Percentiles rank a stretch among this genome's conserved stretches.
phyloP scores from a whole-genome alignment of 2,113 vertebrate genomes.

The Cryptomyrus ogoouensis region DNA sequence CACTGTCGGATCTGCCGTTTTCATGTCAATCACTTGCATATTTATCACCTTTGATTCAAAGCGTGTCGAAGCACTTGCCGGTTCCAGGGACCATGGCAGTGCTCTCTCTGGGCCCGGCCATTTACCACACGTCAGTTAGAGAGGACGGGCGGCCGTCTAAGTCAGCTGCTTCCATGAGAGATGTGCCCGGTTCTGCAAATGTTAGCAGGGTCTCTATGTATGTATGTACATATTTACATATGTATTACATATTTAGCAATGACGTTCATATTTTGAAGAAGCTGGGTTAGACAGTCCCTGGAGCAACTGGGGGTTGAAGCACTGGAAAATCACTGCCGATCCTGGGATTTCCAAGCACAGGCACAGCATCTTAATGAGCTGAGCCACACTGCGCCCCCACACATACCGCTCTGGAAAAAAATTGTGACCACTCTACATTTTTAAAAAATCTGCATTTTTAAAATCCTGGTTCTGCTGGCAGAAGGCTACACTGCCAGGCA shows the following conservation, averaged over 20 bases:
- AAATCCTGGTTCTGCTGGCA: background rate
- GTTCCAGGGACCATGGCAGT: background rate
- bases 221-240: background rate
- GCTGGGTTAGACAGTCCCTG: background rate
- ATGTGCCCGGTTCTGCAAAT: background rate
- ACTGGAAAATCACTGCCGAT: background rate
- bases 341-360: background rate
- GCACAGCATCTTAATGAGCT: background rate
- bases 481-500: background rate
- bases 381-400: background rate
- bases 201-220: background rate
- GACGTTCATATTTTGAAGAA: background rate
- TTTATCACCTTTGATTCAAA: slow-evolving; percentile 5
- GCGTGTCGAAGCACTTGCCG: background rate
- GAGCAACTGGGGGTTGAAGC: background rate
- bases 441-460: background rate
- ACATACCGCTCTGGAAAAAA: background rate
- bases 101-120: background rate
- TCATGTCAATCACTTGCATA: background rate
- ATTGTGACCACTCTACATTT: background rate
- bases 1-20: background rate
- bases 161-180: background rate
- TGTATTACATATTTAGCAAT: background rate
- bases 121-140: background rate
- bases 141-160: background rate